A percentile compares a stretch with the other conserved stretches of the same genome.
phyloP scores from a whole-genome alignment of 2,113 vertebrate species.

The Oreocharis arfaki region DNA sequence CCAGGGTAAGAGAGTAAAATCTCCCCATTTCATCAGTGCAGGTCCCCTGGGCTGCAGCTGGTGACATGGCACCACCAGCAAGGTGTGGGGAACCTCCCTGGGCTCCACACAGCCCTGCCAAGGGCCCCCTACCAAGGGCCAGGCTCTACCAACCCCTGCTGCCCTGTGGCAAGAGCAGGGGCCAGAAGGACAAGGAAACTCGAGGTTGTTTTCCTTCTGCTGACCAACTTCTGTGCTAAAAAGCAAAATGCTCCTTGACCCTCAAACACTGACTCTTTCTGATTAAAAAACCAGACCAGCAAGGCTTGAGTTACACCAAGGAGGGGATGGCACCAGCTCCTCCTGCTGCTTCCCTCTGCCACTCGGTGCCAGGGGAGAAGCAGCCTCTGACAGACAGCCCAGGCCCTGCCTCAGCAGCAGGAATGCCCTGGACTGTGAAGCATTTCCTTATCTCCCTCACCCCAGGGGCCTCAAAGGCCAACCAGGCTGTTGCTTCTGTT shows the following conservation, averaged over 20 bases:
- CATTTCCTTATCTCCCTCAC: background rate
- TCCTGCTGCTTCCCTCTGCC: background rate
- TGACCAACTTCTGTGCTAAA: background rate
- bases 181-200: background rate
- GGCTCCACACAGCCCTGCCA: background rate
- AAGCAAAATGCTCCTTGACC: background rate
- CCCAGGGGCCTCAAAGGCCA: background rate
- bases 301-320: background rate
- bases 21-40: background rate
- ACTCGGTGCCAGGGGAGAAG: accelerated
- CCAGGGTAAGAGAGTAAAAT: background rate
- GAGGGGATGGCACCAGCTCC: background rate
- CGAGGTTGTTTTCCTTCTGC: background rate
- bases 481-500: background rate
- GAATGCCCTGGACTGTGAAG: background rate
- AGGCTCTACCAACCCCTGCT: background rate
- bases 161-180: background rate
- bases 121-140: background rate
- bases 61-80: too few species aligned
- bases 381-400: background rate
- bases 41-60: background rate
- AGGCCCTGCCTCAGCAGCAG: background rate
- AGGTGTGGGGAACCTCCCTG: background rate
- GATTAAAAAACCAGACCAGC: background rate
- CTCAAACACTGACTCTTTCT: background rate